Percentiles rank a stretch among this genome's conserved stretches.
Evolutionary conservation across 2,113 vertebrate species (phyloP).

Genomic region (Helogale parvula): DNA sequence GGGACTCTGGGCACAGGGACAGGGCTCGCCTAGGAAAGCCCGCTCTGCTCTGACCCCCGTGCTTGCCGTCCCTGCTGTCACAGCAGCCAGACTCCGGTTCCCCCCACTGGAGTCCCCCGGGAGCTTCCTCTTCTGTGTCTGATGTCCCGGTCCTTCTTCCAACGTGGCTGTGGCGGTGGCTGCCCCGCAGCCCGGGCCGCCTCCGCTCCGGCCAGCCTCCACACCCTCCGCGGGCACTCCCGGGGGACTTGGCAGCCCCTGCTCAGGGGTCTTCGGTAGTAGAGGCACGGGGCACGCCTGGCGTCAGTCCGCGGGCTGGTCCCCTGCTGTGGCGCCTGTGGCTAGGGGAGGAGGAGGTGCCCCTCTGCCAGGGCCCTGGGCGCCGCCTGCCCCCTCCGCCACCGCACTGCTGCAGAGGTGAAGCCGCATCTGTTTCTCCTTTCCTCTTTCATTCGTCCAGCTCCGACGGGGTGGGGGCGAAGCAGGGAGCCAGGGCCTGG

Average conservation of each 20-base stretch:
- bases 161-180: fast-evolving
- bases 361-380: not conserved
- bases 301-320: too few species aligned
- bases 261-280: too few species aligned
- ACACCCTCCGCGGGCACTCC: not conserved
- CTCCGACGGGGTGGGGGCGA: not conserved
- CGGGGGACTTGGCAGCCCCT: too few species aligned
- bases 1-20: fast-evolving
- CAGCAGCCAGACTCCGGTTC: too few species aligned
- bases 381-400: not conserved
- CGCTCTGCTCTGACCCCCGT: fast-evolving
- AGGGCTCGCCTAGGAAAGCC: not conserved
- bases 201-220: not conserved
- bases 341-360: not conserved
- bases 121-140: not conserved
- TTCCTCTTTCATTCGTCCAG: fast-evolving
- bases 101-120: fast-evolving
- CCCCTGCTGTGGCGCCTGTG: not conserved
- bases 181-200: not conserved
- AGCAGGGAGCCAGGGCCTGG: not conserved
- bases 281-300: too few species aligned
- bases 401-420: not conserved
- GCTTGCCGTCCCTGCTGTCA: not conserved
- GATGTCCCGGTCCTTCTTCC: not conserved
- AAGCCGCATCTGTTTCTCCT: not conserved